Conservation (phyloP, 2,888 invertebrate genomes). For the Nomada fucata region DNA sequence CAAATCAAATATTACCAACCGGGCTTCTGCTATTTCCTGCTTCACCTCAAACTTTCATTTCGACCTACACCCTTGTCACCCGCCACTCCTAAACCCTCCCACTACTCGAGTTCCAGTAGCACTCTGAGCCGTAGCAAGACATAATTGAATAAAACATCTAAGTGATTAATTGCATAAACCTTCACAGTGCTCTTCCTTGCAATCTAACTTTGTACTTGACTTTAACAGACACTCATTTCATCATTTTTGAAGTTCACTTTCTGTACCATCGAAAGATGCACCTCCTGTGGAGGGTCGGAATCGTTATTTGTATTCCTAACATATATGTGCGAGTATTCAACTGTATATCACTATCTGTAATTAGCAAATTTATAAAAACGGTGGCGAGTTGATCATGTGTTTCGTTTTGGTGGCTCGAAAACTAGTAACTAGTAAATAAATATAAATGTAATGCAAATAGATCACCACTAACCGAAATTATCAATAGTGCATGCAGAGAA, state of each 20-base stretch:
- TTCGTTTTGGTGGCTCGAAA: too few species aligned
- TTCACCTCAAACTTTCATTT: slow-evolving; percentile 50
- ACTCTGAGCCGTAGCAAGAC: slow-evolving; percentile 67
- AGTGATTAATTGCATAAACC: slow-evolving; percentile 78
- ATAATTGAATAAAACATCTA: slow-evolving; percentile 80
- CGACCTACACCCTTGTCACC: slow-evolving; percentile 35
- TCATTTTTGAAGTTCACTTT: slow-evolving; percentile 27
- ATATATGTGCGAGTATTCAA: neutral
- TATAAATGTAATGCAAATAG: too few species aligned
- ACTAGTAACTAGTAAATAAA: too few species aligned
- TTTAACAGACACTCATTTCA: slow-evolving; percentile 60
- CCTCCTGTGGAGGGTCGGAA: neutral
- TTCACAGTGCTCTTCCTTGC: slow-evolving; percentile 58
- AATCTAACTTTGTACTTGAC: slow-evolving; percentile 56
- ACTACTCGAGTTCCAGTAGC: slow-evolving; percentile 52
- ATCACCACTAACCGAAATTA: too few species aligned
- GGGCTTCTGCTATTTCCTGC: slow-evolving; percentile 42
- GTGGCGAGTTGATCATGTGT: too few species aligned
- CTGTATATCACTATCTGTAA: too few species aligned
- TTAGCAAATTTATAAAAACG: too few species aligned
- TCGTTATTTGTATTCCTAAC: neutral
- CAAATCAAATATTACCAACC: slow-evolving; percentile 59
- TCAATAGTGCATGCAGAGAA: too few species aligned
- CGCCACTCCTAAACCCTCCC: slow-evolving; percentile 48
- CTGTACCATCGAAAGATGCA: slow-evolving; percentile 3